Evolutionary conservation across 1,140 invertebrate species (phyloP).

Genomic region (Acyrthosiphon pisum): DNA sequence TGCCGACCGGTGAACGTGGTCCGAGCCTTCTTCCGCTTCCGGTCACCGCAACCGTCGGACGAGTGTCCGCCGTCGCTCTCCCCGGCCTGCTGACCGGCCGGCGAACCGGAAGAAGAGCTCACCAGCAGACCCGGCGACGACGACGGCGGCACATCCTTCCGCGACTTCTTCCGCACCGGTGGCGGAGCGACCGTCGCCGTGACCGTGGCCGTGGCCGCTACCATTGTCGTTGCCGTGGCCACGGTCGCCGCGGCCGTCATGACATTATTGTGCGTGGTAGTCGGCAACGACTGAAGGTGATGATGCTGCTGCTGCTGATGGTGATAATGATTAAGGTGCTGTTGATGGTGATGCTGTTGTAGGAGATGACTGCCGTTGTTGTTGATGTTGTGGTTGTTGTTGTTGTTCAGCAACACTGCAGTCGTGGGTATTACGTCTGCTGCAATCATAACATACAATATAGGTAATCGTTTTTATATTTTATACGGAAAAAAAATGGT

Average conservation of each 20-base stretch:
- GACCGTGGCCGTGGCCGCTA: not conserved
- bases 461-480: not conserved
- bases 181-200: not conserved
- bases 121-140: constrained; percentile 50
- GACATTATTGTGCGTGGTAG: not conserved
- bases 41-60: constrained; percentile 69
- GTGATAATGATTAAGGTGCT: too few relatives aligned
- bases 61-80: constrained; percentile 58
- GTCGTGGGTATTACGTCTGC: not conserved
- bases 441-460: not conserved
- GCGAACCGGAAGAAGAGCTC: constrained; percentile 51
- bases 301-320: not conserved
- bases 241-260: not conserved
- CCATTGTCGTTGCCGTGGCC: not conserved
- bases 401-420: not conserved
- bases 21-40: constrained; percentile 91
- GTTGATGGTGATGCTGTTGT: not conserved
- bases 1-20: constrained; percentile 95
- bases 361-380: not conserved
- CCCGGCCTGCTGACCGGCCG: constrained; percentile 48
- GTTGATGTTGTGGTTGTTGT: not conserved
- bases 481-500: not conserved
- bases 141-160: constrained; percentile 31
- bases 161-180: constrained; percentile 34
- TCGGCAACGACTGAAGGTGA: not conserved